phyloP scores from a whole-genome alignment of 1,140 invertebrate species.

The Onthophagus taurus region DNA sequence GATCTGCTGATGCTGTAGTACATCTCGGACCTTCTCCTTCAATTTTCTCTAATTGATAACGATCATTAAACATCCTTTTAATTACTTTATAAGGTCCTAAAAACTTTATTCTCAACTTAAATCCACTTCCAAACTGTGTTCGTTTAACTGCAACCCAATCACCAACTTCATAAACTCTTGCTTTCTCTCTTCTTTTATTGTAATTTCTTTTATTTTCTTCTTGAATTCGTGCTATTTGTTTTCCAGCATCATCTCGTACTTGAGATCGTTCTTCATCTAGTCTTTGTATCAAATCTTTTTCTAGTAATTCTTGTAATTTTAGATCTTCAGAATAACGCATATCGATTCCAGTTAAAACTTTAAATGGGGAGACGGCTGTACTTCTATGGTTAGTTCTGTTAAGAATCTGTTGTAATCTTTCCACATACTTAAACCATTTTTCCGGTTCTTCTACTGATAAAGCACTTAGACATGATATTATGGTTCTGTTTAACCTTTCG shows the following conservation, averaged over 20 bases:
- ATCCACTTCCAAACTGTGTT: slow-evolving; percentile 32
- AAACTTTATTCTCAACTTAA: slow-evolving; percentile 34
- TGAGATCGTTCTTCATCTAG: slow-evolving; percentile 19
- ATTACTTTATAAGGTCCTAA: slow-evolving; percentile 35
- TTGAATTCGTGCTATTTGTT: slow-evolving; percentile 28
- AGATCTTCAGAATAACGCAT: slow-evolving; percentile 26
- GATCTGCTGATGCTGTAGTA: too few relatives aligned
- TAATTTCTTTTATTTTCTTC: slow-evolving; percentile 28
- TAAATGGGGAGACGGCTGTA: slow-evolving; percentile 30
- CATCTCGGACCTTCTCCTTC: slow-evolving; percentile 22
- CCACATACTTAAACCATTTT: too few relatives aligned
- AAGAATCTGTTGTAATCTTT: too few relatives aligned
- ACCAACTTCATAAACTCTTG: slow-evolving; percentile 22
- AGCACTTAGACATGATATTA: too few relatives aligned
- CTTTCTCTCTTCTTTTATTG: slow-evolving; percentile 18
- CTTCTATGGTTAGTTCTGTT: too few relatives aligned
- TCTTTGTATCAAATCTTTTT: slow-evolving; percentile 12
- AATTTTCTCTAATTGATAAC: slow-evolving; percentile 24
- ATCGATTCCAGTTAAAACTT: slow-evolving; percentile 28
- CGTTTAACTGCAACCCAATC: slow-evolving; percentile 35
- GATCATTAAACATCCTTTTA: too few relatives aligned
- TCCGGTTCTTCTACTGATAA: too few relatives aligned
- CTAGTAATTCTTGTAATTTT: slow-evolving; percentile 17
- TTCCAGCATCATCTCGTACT: slow-evolving; percentile 21
- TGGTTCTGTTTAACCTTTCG: too few relatives aligned